Conservation (phyloP, 2,888 invertebrate genomes). For the Melinaea menophilus region DNA sequence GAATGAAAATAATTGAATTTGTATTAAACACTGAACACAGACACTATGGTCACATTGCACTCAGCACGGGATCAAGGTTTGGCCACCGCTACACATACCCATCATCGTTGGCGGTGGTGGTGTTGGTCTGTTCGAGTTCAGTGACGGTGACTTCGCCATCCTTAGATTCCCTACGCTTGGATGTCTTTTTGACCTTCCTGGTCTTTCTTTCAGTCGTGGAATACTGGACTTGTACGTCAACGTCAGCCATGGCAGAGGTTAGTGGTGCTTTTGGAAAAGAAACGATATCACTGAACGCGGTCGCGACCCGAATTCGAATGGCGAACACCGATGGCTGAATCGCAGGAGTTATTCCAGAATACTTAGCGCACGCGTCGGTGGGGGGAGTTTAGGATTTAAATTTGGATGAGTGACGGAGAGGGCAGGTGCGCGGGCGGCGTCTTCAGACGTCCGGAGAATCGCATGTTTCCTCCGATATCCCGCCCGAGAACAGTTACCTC, state of each 20-base stretch:
- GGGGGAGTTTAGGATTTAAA: conserved; percentile 77
- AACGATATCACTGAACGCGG: conserved; percentile 72
- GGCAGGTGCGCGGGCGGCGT: conserved; percentile 77
- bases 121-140: conserved; percentile 84
- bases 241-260: conserved; percentile 87
- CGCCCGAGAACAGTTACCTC: conserved; percentile 46
- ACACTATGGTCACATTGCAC: conserved; percentile 54
- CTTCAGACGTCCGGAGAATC: conserved; percentile 59
- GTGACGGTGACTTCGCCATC: conserved; percentile 89
- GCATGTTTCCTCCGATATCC: conserved; percentile 54
- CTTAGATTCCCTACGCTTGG: conserved; percentile 86
- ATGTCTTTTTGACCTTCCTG: conserved; percentile 92
- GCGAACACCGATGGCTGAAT: conserved; percentile 71
- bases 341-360: conserved; percentile 79
- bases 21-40: conserved; percentile 61
- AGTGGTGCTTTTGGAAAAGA: conserved; percentile 47
- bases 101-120: conserved; percentile 82
- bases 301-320: conserved; percentile 79
- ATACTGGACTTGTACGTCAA: conserved; percentile 91
- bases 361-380: conserved; percentile 65
- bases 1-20: conserved; percentile 35
- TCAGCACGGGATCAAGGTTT: conserved; percentile 52
- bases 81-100: conserved; percentile 90
- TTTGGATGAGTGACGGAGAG: conserved; percentile 78
- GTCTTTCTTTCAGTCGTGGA: conserved; percentile 93